phyloP scores from a whole-genome alignment of 2,888 invertebrate species.

The Sylvicola cinctus region DNA sequence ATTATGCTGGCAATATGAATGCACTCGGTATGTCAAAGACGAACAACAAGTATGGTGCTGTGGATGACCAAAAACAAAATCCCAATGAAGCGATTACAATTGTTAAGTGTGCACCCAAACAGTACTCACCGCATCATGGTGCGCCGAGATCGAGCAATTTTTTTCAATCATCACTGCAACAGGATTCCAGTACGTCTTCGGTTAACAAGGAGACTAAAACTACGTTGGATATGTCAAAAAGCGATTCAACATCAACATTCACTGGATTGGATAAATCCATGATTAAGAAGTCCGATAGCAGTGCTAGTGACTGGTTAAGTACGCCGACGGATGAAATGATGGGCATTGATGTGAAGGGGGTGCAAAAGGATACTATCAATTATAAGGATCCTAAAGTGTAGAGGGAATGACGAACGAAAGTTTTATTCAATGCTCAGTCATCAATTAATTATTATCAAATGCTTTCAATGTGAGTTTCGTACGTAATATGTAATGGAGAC shows the following conservation, averaged over 20 bases:
- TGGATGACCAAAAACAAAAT: background rate
- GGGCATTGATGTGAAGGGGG: constrained; percentile 13
- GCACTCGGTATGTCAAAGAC: background rate
- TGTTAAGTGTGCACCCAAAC: constrained; percentile 10
- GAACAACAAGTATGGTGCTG: constrained; percentile 3
- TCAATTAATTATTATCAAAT: too few species aligned
- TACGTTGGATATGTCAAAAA: background rate
- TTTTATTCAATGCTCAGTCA: too few species aligned
- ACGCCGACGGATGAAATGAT: constrained; percentile 14
- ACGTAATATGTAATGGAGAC: too few species aligned
- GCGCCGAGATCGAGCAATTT: constrained; percentile 11
- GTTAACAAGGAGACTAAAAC: constrained; percentile 1
- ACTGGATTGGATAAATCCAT: constrained; percentile 7
- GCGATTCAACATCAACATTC: constrained; percentile 10
- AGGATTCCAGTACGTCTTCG: constrained; percentile 6
- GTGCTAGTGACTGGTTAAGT: constrained; percentile 13
- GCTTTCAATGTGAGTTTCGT: too few species aligned
- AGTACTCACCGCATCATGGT: constrained; percentile 12
- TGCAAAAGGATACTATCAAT: constrained; percentile 11
- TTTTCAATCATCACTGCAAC: constrained; percentile 6
- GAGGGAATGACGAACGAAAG: too few species aligned
- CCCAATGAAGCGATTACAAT: constrained; percentile 10
- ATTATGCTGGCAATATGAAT: background rate
- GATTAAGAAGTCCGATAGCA: constrained; percentile 14
- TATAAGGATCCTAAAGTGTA: constrained; percentile 7